Base-by-base conservation (phyloP, 2,888 invertebrate genomes). In the Amphipyra tragopoginis region DNA sequence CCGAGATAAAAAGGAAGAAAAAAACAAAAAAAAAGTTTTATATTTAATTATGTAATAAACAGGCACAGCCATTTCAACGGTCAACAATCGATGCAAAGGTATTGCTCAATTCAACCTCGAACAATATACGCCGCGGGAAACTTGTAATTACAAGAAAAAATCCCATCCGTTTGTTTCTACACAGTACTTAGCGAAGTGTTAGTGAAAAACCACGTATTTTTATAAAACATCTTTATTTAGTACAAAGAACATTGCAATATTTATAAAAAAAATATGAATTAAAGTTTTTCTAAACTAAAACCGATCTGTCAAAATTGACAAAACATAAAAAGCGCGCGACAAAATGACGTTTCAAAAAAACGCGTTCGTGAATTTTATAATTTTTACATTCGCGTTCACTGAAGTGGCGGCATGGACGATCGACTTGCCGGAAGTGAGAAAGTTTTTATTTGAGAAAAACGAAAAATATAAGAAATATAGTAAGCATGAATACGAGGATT, bases 391-490 rank as follows among this genome's bases (percentile, higher is more conserved):
- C 42, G 71, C 76, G 54, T 52, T 85, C 36, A 65, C 81, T 53
- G 82, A 86, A 77, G 88, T 89, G 38, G 48, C 80, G 6, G 57
- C 89, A n/a, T 93, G 93, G 93, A 93, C 92, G 0, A 85, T 93
- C 21, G 92, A 93, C 75, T 76, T 93, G 61, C 87, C 88, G 42
- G 90, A 90, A 81, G 87, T 89, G 50, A 80, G 91, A 36, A 87
- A 85, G 52, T 85, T 82, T 65, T 82, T 85, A 57, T 88, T 90
- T 14, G 84, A 87, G 44, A 86, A 84, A 67, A 79, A 84, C 49
- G 81, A 82, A n/a, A 65, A 62, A 1, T 63, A 69, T 33, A 77
- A 75, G 13, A 55, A 70, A 33, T 55, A 55, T 29, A 50, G 11
- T 34, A 67, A 39, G 34, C 63, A 48, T 45, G 75, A 51, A 53